Base-by-base conservation (phyloP, 2,797 vertebrate species). In the Sebastes steindachneri region DNA sequence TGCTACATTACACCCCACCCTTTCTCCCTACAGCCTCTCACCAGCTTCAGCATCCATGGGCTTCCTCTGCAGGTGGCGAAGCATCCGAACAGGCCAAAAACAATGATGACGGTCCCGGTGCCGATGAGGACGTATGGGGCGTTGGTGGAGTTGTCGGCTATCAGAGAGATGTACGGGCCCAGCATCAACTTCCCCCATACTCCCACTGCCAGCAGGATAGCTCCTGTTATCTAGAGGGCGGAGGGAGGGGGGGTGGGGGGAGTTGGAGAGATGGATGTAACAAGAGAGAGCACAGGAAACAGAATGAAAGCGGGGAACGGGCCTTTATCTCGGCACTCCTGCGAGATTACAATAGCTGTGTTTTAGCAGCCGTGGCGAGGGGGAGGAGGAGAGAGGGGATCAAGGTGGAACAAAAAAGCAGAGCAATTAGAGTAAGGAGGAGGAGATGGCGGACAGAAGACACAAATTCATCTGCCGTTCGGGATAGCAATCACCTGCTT, bases 41-140 rank as follows among this genome's bases (percentile, higher is more conserved):
- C 98, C 97, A 99, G 96, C 87, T 99, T 99, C 90, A 99, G 96
- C 99, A 99, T 99, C 98, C 98, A 99, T 95, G 99, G 98, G 94
- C 98, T 99, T 88, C 99, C 98, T 51, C 98, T 97, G 92, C 99
- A 99, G 55, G 99, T 99, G 89, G 99, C 98, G 41, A 99, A 99
- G 95, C 99, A 99, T 86, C 99, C 99, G 3, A 99, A 99, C 88
- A 99, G 96, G 78, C 99, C 99, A 0, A 99, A 99, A 77, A 99
- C 96, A n/a, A 99, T 97, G 81, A 99, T 99, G 79, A 98, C 97
- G 45, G 97, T 98, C 11, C 98, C 98, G 12, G 99, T 99, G 79
- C 98, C 98, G 0, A 99, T 99, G 83, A 99, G 98, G 77, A 99
- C 99, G 5, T 98, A 99, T 17, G 99, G 99, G 55, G 99, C 98